A percentile compares a stretch with the other conserved stretches of the same genome.
These are phyloP conservation scores for Drosophila helvetica DNA, from an alignment of 2,888 invertebrate genomes.

Conservation along the genomic window DNA sequence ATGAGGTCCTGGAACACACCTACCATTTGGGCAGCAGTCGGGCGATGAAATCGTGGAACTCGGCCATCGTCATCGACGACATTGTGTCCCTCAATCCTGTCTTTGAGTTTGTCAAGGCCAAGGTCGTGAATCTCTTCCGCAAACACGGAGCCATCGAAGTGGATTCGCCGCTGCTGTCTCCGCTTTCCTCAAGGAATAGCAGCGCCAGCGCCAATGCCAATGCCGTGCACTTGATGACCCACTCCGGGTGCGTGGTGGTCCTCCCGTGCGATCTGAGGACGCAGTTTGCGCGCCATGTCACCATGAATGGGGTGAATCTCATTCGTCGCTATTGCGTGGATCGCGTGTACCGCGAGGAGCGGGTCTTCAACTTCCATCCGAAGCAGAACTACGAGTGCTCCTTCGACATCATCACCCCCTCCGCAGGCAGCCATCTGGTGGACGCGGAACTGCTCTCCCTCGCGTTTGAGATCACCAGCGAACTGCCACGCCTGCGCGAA, in stretches of 20 bases:
- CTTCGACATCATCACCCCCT: slow-evolving; percentile 95
- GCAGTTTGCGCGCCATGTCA: slow-evolving; percentile 92
- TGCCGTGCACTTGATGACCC: slow-evolving; percentile 92
- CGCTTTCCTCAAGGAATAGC: slow-evolving; percentile 86
- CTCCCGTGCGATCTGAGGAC: slow-evolving; percentile 93
- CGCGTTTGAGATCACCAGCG: slow-evolving; percentile 89
- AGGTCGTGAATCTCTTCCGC: slow-evolving; percentile 87
- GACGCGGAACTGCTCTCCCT: slow-evolving; percentile 94
- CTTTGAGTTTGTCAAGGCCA: slow-evolving; percentile 83
- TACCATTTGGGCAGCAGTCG: slow-evolving; percentile 88
- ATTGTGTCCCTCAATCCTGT: slow-evolving; percentile 83
- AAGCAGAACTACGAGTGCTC: slow-evolving; percentile 95
- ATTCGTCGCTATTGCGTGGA: slow-evolving; percentile 94
- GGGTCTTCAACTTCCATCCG: slow-evolving; percentile 92
- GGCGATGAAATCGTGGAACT: slow-evolving; percentile 80
- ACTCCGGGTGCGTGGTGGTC: slow-evolving; percentile 92
- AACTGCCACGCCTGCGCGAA: slow-evolving; percentile 87
- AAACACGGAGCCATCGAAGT: slow-evolving; percentile 92
- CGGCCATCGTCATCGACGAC: slow-evolving; percentile 81
- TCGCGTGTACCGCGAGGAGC: slow-evolving; percentile 92
- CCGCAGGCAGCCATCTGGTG: slow-evolving; percentile 89
- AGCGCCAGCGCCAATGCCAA: slow-evolving; percentile 67
- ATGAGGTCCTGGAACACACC: slow-evolving; percentile 87
- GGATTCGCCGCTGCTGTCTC: slow-evolving; percentile 91
- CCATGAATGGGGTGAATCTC: slow-evolving; percentile 90